These are phyloP conservation scores for Lepidurus couesii DNA, from an alignment of 1,140 invertebrate genomes.

Conservation along the genomic window DNA sequence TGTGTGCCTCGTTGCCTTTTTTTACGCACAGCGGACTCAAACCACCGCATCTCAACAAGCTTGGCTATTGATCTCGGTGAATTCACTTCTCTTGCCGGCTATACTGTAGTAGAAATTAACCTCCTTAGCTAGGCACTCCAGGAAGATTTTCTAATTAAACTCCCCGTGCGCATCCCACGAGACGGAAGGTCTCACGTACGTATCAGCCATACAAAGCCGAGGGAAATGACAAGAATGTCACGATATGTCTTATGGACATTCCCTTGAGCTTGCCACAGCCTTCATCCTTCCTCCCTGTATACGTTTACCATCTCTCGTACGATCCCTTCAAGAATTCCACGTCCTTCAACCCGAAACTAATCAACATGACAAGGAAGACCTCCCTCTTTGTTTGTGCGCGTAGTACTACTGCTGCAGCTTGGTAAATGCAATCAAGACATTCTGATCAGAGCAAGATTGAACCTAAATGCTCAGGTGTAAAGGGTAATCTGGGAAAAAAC, in stretches of 20 bases:
- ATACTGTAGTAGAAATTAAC: neutral
- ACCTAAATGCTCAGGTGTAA: neutral
- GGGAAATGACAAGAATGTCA: too few relatives aligned
- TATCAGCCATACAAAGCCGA: neutral
- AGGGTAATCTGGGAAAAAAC: constrained; percentile 1
- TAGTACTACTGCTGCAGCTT: neutral
- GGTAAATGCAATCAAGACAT: neutral
- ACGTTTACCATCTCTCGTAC: neutral
- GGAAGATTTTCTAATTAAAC: neutral
- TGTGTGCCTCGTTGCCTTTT: neutral
- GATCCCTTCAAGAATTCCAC: neutral
- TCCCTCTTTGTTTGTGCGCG: neutral
- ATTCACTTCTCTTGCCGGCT: neutral
- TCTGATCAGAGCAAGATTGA: neutral
- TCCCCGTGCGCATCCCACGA: neutral
- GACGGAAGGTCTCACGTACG: neutral
- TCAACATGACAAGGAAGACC: neutral
- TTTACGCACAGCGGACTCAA: neutral
- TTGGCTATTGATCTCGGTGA: neutral
- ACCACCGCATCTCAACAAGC: neutral
- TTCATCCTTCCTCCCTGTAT: too few relatives aligned
- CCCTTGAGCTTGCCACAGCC: too few relatives aligned
- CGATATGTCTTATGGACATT: too few relatives aligned
- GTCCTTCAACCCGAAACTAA: neutral
- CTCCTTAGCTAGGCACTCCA: neutral